Evolutionary conservation across 2,888 invertebrate genomes (phyloP).

Genomic region (Acholoe squamosa): DNA sequence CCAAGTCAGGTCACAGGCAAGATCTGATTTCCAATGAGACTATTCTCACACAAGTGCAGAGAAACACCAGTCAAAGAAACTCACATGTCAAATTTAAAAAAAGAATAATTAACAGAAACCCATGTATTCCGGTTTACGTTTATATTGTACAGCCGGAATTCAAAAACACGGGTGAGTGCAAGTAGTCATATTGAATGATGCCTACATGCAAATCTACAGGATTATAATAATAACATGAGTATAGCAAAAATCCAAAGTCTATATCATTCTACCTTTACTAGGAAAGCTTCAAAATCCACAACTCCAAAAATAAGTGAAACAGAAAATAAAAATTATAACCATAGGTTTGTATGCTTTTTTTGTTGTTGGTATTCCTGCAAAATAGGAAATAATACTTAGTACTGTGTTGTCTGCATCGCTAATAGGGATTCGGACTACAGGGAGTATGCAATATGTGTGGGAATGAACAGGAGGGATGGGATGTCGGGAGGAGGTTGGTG

Average conservation of each 20-base stretch:
- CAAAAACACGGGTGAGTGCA: conserved; percentile 6
- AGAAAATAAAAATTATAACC: conserved; percentile 63
- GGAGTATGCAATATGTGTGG: conserved; percentile 24
- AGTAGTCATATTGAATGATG: not conserved
- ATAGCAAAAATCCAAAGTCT: conserved; percentile 58
- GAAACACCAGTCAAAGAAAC: conserved; percentile 46
- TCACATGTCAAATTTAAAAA: conserved; percentile 20
- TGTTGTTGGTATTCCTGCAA: conserved; percentile 61
- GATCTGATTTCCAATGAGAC: conserved; percentile 62
- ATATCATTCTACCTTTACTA: conserved; percentile 46
- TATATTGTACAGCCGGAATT: not conserved
- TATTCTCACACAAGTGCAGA: conserved; percentile 52
- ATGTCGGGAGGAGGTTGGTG: not conserved
- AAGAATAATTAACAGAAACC: not conserved
- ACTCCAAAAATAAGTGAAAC: conserved; percentile 66
- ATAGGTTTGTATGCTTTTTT: not conserved
- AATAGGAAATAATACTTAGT: conserved; percentile 65
- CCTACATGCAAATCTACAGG: conserved; percentile 42
- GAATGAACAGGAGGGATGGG: conserved; percentile 22
- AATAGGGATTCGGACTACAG: conserved; percentile 53
- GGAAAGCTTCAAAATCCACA: conserved; percentile 59
- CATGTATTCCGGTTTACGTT: too few relatives aligned
- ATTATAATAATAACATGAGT: conserved; percentile 13
- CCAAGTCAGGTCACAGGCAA: conserved; percentile 49
- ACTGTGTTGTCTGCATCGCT: conserved; percentile 64